Conservation (phyloP, 2,888 invertebrate genomes). For the Allophyes oxyacanthae region DNA sequence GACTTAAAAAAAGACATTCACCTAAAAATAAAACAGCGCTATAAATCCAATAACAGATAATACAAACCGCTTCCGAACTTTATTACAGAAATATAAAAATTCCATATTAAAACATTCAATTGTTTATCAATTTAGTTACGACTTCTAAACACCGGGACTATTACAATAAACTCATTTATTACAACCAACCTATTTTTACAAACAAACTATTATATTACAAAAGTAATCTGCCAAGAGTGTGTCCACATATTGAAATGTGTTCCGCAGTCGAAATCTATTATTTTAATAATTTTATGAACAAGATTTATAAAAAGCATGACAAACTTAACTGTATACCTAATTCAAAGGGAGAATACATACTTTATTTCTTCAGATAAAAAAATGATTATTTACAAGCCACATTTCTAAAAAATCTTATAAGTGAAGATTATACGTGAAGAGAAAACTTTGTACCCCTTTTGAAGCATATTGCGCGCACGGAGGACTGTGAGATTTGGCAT, state of each 20-base stretch:
- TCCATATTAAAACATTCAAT: constrained; percentile 23
- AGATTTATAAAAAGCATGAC: too few species aligned
- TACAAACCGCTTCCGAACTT: constrained; percentile 23
- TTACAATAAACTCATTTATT: constrained; percentile 32
- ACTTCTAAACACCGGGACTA: constrained; percentile 6
- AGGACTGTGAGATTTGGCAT: too few species aligned
- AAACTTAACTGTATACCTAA: too few species aligned
- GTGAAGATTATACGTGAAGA: too few species aligned
- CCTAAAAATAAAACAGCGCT: constrained; percentile 8
- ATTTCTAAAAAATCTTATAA: too few species aligned
- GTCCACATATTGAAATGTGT: background rate
- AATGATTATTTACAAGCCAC: too few species aligned
- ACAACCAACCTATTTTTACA: constrained; percentile 8
- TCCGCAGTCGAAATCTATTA: constrained; percentile 4
- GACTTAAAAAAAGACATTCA: constrained; percentile 28
- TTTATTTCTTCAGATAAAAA: too few species aligned
- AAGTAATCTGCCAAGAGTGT: background rate
- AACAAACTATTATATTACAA: constrained; percentile 4
- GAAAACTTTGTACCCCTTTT: too few species aligned
- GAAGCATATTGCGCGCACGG: too few species aligned
- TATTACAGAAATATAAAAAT: constrained; percentile 34
- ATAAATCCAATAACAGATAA: constrained; percentile 17
- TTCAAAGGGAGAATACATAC: too few species aligned
- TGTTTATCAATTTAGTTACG: constrained; percentile 46
- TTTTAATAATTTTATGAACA: too few species aligned